A percentile compares a stretch with the other conserved stretches of the same genome.
Conservation (phyloP, 1,140 invertebrate species). For the Drosophila melanica region DNA sequence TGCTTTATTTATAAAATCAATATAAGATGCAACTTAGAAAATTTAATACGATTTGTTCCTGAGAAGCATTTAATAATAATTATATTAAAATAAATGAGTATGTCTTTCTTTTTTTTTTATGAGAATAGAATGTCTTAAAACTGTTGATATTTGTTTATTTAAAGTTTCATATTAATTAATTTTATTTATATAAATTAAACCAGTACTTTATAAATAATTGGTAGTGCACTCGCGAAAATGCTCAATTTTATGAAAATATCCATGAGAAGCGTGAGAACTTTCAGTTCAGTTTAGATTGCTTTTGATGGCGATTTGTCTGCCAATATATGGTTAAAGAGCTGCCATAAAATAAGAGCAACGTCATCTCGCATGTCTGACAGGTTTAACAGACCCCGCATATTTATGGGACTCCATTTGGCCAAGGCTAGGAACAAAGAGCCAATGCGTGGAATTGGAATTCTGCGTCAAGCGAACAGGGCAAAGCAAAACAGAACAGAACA, state of each 20-base stretch:
- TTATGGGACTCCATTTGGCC: slow-evolving; percentile 51
- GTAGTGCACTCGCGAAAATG: no score
- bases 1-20: not conserved
- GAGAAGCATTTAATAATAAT: no score
- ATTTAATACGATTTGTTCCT: no score
- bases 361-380: slow-evolving; percentile 46
- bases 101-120: no score
- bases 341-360: slow-evolving; percentile 28
- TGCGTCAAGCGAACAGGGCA: not conserved
- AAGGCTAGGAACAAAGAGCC: slow-evolving; percentile 27
- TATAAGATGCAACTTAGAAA: no score
- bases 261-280: slow-evolving; percentile 37
- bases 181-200: no score
- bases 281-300: not conserved
- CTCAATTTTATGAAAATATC: not conserved
- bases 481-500: slow-evolving; percentile 3
- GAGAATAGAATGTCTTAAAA: no score
- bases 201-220: no score
- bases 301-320: slow-evolving; percentile 15
- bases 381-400: slow-evolving; percentile 46
- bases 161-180: no score
- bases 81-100: no score
- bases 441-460: slow-evolving; percentile 21
- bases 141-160: no score
- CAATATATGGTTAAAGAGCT: slow-evolving; percentile 28